Percentiles rank a stretch among this genome's conserved stretches.
Evolutionary conservation across 2,888 invertebrate genomes (phyloP).

Genomic region (Caenorhabditis sp.): DNA sequence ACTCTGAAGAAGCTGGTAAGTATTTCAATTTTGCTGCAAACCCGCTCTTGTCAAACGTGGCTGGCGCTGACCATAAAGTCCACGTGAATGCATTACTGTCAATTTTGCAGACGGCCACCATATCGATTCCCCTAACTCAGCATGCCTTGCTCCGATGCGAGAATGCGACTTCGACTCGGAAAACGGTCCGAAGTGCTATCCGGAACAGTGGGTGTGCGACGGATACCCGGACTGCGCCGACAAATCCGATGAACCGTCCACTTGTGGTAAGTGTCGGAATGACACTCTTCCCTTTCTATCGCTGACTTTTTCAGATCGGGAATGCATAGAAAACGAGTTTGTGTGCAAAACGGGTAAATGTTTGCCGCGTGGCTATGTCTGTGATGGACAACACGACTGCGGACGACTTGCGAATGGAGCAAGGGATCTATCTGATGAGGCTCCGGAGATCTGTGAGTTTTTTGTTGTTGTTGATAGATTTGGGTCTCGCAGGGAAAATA

Average conservation of each 20-base stretch:
- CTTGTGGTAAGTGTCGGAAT: constrained; percentile 64
- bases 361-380: constrained; percentile 67
- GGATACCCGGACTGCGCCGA: constrained; percentile 87
- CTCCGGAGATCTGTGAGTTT: constrained; percentile 79
- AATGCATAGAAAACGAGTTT: constrained; percentile 85
- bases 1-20: constrained; percentile 17
- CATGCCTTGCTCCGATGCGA: constrained; percentile 53
- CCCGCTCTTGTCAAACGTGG: too few species aligned
- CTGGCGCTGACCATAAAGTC: too few species aligned
- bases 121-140: constrained; percentile 4
- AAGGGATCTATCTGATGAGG: constrained; percentile 88
- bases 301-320: constrained; percentile 36
- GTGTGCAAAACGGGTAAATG: constrained; percentile 87
- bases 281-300: too few species aligned
- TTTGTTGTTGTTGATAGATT: too few species aligned
- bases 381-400: constrained; percentile 75
- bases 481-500: too few species aligned
- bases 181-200: constrained; percentile 86
- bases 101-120: constrained; percentile 15
- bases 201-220: constrained; percentile 91
- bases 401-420: constrained; percentile 84
- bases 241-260: constrained; percentile 67
- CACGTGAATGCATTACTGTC: too few species aligned
- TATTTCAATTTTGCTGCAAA: too few species aligned
- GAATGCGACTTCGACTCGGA: constrained; percentile 30